These are phyloP conservation scores for Triops cancriformis DNA, from an alignment of 1,140 invertebrate species.

Conservation along the genomic window DNA sequence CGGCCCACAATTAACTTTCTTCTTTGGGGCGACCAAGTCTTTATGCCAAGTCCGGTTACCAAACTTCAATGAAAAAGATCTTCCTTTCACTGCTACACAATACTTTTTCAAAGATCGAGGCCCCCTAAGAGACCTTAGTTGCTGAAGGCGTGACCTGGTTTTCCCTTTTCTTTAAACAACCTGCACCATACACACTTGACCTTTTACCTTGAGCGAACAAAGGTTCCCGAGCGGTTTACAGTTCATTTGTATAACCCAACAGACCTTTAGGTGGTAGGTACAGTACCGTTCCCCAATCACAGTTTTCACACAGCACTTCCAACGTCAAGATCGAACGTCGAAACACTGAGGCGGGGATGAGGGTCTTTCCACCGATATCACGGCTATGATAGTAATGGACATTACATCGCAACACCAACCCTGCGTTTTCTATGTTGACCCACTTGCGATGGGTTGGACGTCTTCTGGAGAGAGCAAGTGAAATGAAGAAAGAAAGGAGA, in stretches of 20 bases:
- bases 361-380: background rate
- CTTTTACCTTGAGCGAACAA: background rate
- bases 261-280: no score
- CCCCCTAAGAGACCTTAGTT: background rate
- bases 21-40: background rate
- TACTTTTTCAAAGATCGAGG: background rate
- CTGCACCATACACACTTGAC: background rate
- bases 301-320: background rate
- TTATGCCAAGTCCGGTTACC: background rate
- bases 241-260: background rate
- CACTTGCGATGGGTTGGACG: constrained; percentile 2
- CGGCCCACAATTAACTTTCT: background rate
- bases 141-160: background rate
- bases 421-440: background rate
- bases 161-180: background rate
- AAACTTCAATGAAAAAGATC: background rate
- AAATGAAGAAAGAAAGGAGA: constrained; percentile 6
- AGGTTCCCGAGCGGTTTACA: background rate
- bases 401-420: background rate
- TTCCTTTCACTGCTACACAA: constrained; percentile 6
- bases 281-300: no score
- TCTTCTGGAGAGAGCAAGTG: constrained; percentile 5
- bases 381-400: background rate
- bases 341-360: background rate
- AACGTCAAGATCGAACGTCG: background rate